Evolutionary conservation across 2,797 vertebrate genomes (phyloP).

Genomic region (Botia almorhae): DNA sequence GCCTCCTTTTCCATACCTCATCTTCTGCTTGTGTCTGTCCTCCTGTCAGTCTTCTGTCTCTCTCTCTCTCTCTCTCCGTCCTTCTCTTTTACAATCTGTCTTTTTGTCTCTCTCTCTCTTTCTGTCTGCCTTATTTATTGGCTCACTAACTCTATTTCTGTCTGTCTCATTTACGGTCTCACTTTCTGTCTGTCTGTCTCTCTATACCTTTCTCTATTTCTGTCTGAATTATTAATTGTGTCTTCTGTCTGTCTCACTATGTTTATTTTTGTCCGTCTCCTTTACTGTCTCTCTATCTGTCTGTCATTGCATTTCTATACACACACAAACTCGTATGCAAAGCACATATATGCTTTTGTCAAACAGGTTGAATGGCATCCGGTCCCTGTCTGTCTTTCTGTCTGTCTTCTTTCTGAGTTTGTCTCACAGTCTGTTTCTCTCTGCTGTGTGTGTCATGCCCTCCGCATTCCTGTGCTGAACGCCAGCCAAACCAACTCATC

Average conservation of each 20-base stretch:
- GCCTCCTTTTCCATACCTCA: too few species aligned
- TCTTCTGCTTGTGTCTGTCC: too few species aligned
- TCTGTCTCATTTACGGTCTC: background rate
- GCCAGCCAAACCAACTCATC: conserved; percentile 6
- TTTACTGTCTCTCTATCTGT: too few species aligned
- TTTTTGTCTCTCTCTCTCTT: background rate
- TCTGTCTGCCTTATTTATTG: background rate
- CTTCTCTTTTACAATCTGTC: too few species aligned
- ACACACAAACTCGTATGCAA: conserved; percentile 4
- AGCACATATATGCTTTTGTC: background rate
- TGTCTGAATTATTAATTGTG: too few species aligned
- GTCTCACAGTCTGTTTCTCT: conserved; percentile 28
- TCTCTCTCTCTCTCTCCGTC: background rate
- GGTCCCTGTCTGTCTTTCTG: background rate
- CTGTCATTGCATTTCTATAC: too few species aligned
- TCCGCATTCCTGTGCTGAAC: conserved; percentile 32
- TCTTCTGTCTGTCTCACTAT: too few species aligned
- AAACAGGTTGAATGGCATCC: background rate
- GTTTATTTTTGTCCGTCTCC: too few species aligned
- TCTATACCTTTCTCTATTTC: too few species aligned
- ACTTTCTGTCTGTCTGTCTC: too few species aligned
- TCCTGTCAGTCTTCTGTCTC: too few species aligned
- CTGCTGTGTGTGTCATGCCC: conserved; percentile 1
- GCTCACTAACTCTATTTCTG: background rate
- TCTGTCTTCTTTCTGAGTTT: conserved; percentile 12